A percentile compares a stretch with the other conserved stretches of the same genome.
These are phyloP conservation scores for Odontothrips loti DNA, from an alignment of 2,888 invertebrate genomes.

Conservation along the genomic window DNA sequence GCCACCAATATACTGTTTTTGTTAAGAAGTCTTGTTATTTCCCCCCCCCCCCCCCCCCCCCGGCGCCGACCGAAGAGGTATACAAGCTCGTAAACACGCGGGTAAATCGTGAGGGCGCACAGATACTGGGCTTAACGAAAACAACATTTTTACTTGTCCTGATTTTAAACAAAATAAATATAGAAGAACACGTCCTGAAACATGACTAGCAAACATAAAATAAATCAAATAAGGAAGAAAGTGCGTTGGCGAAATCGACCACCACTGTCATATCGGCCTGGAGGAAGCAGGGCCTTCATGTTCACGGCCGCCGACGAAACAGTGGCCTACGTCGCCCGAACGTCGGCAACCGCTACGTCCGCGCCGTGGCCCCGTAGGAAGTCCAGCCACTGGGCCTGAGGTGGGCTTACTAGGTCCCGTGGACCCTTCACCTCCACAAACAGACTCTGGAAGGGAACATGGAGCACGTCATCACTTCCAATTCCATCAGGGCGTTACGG, in stretches of 20 bases:
- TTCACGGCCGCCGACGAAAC: too few species aligned
- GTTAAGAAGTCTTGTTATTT: neutral
- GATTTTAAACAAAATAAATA: too few species aligned
- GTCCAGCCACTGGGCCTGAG: neutral
- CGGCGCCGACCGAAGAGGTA: neutral
- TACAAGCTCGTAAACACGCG: neutral
- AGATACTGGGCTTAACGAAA: too few species aligned
- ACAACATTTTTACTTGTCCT: too few species aligned
- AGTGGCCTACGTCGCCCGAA: neutral
- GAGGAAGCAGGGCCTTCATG: too few species aligned
- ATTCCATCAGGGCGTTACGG: too few species aligned
- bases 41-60: neutral
- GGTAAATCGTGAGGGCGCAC: too few species aligned
- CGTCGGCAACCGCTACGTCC: neutral
- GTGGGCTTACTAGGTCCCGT: neutral
- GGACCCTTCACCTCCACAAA: constrained; percentile 6
- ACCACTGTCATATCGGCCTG: too few species aligned
- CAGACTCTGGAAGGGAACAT: neutral
- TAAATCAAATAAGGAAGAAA: too few species aligned
- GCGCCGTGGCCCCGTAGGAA: neutral
- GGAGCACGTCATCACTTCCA: neutral
- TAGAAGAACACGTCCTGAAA: too few species aligned
- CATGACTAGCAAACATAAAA: too few species aligned
- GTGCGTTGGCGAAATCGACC: too few species aligned
- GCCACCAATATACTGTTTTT: constrained; percentile 4